These are phyloP conservation scores for Mustela nigripes DNA, from an alignment of 2,113 vertebrate species.

Conservation along the genomic window DNA sequence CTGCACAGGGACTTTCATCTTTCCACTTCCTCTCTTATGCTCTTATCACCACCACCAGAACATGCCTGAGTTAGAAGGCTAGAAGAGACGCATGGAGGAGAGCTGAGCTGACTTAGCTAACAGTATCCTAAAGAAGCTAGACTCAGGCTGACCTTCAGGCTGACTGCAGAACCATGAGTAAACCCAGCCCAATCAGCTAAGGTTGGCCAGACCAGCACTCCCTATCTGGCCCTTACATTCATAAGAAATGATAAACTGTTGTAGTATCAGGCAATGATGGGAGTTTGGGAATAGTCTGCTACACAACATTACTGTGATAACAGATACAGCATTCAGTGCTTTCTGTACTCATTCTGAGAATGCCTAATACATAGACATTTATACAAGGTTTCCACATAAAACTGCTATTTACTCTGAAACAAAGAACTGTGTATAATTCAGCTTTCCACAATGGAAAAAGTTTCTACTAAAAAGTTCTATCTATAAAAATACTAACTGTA, in stretches of 20 bases:
- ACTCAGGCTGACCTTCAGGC: not conserved
- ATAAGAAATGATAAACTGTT: not conserved
- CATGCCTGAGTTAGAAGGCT: not conserved
- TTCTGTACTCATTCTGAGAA: slow-evolving; percentile 25
- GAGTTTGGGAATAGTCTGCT: not conserved
- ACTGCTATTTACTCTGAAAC: slow-evolving; percentile 16
- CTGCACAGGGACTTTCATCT: not conserved
- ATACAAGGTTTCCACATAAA: slow-evolving; percentile 16
- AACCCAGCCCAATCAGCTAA: not conserved
- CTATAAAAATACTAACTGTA: slow-evolving; percentile 2
- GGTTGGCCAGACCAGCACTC: not conserved
- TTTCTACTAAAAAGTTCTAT: slow-evolving; percentile 7
- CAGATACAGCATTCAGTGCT: not conserved
- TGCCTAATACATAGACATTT: not conserved
- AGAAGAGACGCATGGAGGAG: not conserved
- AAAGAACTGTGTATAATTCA: slow-evolving; percentile 37
- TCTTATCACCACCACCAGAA: not conserved
- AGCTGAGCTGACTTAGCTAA: not conserved
- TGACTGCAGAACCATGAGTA: not conserved
- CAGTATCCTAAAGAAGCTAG: not conserved
- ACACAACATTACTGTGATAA: not conserved
- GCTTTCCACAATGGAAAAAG: not conserved
- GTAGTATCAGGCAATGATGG: not conserved
- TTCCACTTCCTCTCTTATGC: not conserved
- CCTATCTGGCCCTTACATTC: not conserved